Conservation (phyloP, 2,888 invertebrate species). For the Timema podura region DNA sequence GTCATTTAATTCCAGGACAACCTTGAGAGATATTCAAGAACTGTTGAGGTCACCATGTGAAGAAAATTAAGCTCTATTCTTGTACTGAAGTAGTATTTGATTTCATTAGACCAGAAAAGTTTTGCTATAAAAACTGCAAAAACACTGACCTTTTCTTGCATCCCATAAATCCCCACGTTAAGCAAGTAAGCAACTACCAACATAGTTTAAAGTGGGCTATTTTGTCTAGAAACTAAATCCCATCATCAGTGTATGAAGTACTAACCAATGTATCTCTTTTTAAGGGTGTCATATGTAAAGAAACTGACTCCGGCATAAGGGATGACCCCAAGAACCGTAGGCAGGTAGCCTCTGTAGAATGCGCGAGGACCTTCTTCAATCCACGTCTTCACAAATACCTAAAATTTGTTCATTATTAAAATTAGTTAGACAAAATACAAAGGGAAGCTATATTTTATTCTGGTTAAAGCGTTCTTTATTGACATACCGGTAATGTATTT, state of each 20-base stretch:
- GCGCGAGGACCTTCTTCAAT: constrained; percentile 70
- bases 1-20: too few relatives aligned
- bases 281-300: constrained; percentile 94
- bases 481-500: neutral
- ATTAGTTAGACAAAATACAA: neutral
- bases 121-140: too few relatives aligned
- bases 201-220: too few relatives aligned
- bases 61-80: too few relatives aligned
- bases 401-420: constrained; percentile 31
- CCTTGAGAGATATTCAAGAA: too few relatives aligned
- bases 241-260: constrained; percentile 6
- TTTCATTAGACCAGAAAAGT: too few relatives aligned
- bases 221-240: too few relatives aligned
- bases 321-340: constrained; percentile 89
- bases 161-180: too few relatives aligned
- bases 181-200: too few relatives aligned
- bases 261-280: constrained; percentile 70
- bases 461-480: neutral
- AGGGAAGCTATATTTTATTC: neutral
- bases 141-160: too few relatives aligned
- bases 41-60: too few relatives aligned
- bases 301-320: constrained; percentile 97
- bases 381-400: constrained; percentile 67
- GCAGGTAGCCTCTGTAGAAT: constrained; percentile 81
- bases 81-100: too few relatives aligned